Base-by-base conservation (phyloP, 2,888 invertebrate species). In the Nemotelus nigrinus region DNA sequence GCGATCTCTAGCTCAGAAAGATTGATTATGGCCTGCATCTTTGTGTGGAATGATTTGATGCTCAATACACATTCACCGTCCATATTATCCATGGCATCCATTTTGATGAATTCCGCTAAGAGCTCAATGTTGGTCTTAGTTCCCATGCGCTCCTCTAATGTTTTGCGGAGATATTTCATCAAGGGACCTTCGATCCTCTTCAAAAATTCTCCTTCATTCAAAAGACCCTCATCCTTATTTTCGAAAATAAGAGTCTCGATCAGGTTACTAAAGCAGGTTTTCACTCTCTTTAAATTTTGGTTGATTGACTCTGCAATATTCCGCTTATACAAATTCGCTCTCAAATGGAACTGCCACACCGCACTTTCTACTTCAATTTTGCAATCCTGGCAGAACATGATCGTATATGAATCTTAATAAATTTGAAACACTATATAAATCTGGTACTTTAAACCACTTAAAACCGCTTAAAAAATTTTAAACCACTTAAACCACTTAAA, bases 301-400 rank as follows among this genome's bases (percentile, higher is more conserved):
- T 58, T 25, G 25, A 58, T 58, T 25, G 25, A 58, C 58, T 25
- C 58, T 58, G 58, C 58, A 58, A 2, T 25, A 25, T 58, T 58
- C 25, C 58, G 58, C 58, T 25, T 25, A 7, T 50, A 1, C 50
- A 50, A 5, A 7, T 8, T 50, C 50, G 6, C 8, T 50, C 50
- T 39, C 63, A 63, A 43, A 2, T 63, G 43, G 43, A 63, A 63
- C 44, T 63, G 63, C 41, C 63, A 63, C 63, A 43, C 39, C 63
- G 63, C 7, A 43, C 63, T 63, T 63, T 41, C 63, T 63, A 63
- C 63, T 25, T 63, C 43, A 10, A 63, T 63, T 63, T 63, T 25
- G 44, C 63, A 63, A 63, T 41, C 5, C 43, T 63, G 63, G 63
- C 41, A 63, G 43, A 43, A 63, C 43, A 63, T 63, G 25, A 25